Evolutionary conservation across 2,797 vertebrate genomes (phyloP).

Genomic region (Geotrypetes seraphini): DNA sequence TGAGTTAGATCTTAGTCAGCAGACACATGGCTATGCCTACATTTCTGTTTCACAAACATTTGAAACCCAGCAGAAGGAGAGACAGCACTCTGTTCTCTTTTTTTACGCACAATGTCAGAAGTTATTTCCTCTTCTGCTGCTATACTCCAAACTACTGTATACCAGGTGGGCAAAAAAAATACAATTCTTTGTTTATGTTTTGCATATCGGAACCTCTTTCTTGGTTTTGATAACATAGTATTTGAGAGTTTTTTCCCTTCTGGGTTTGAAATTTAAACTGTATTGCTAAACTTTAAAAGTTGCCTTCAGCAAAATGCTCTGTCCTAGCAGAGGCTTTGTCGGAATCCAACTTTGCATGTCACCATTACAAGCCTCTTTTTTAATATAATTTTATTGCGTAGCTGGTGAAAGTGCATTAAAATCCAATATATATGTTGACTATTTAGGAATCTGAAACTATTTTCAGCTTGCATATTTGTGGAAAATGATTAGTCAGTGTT

Average conservation of each 20-base stretch:
- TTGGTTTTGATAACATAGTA: slow-evolving; percentile 1
- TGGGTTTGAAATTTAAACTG: slow-evolving; percentile 6
- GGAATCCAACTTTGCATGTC: too few relatives aligned
- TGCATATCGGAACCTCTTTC: too few relatives aligned
- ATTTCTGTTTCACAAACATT: slow-evolving; percentile 37
- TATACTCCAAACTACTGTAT: rapidly evolving
- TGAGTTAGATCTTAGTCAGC: slow-evolving; percentile 62
- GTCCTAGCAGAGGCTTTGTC: too few relatives aligned
- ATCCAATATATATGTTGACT: too few relatives aligned
- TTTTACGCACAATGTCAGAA: slow-evolving; percentile 4
- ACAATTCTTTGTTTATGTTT: too few relatives aligned
- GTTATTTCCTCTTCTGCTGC: slow-evolving; percentile 15
- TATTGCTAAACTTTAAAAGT: not conserved
- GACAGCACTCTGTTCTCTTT: slow-evolving; percentile 4
- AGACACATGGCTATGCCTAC: slow-evolving; percentile 32
- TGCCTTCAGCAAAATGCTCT: too few relatives aligned
- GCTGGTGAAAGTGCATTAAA: too few relatives aligned
- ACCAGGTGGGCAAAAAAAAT: not conserved
- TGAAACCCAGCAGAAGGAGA: slow-evolving; percentile 20
- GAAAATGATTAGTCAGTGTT: too few relatives aligned
- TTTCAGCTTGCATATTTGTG: too few relatives aligned
- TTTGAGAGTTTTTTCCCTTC: not conserved
- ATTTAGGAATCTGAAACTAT: too few relatives aligned
- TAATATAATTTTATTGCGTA: too few relatives aligned
- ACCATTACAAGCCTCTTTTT: too few relatives aligned